phyloP scores from a whole-genome alignment of 2,797 vertebrate species.

The Sebastolobus altivelis region DNA sequence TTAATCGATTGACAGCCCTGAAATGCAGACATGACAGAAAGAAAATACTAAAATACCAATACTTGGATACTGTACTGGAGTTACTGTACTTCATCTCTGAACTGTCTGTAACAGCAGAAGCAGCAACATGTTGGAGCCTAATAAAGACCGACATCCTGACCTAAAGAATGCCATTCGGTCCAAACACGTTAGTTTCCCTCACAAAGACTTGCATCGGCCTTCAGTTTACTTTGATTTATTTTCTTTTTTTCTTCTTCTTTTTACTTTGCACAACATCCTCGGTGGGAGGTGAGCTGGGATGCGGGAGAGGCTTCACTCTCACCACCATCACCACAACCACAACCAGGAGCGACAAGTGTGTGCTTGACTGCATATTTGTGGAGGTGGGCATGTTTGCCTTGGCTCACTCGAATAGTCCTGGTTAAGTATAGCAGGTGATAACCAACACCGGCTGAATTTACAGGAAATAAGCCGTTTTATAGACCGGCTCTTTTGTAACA shows the following conservation, averaged over 20 bases:
- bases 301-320: constrained; percentile 62
- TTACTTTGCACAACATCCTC: constrained; percentile 46
- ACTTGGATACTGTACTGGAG: too few species aligned
- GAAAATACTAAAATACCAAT: not conserved
- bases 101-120: constrained; percentile 29
- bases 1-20: too few species aligned
- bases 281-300: constrained; percentile 60
- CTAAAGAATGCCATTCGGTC: constrained; percentile 51
- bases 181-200: constrained; percentile 38
- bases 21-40: not conserved
- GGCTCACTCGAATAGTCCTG: constrained; percentile 52
- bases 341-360: constrained; percentile 71
- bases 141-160: constrained; percentile 26
- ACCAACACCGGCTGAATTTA: not conserved
- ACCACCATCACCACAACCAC: constrained; percentile 44
- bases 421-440: constrained; percentile 35
- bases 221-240: constrained; percentile 16
- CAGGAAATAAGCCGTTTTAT: constrained; percentile 26
- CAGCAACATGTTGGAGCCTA: constrained; percentile 33
- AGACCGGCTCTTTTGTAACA: constrained; percentile 2
- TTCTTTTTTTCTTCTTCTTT: not conserved
- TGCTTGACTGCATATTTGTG: constrained; percentile 82
- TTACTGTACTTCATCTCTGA: not conserved
- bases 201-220: not conserved
- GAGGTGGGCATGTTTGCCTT: constrained; percentile 74